Percentiles rank a stretch among this genome's conserved stretches.
Evolutionary conservation across 2,113 vertebrate genomes (phyloP).

Genomic region (Myiozetetes cayanensis): DNA sequence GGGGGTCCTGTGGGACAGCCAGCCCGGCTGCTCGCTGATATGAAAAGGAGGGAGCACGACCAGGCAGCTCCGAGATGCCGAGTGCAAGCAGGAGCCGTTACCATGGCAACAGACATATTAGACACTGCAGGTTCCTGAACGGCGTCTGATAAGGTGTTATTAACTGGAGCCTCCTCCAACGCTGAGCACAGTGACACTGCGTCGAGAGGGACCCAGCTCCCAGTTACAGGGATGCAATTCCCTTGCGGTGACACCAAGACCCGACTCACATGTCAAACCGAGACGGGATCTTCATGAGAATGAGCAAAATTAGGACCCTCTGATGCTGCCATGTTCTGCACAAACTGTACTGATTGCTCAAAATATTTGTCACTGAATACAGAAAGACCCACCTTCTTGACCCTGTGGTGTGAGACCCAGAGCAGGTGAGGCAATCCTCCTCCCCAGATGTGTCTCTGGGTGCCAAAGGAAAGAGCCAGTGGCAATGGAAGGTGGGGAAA

Average conservation of each 20-base stretch:
- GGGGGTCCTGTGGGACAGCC: background rate
- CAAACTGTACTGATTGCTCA: background rate
- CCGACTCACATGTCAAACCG: background rate
- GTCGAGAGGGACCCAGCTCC: constrained; percentile 39
- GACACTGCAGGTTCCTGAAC: constrained; percentile 77
- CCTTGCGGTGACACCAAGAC: constrained; percentile 1
- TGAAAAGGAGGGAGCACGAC: constrained; percentile 26
- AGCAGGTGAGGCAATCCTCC: background rate
- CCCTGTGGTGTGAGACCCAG: fast-evolving
- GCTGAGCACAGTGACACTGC: constrained; percentile 36
- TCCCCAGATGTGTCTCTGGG: background rate
- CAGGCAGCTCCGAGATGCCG: constrained; percentile 63
- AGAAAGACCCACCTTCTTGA: background rate
- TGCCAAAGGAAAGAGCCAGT: background rate
- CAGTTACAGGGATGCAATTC: constrained; percentile 27
- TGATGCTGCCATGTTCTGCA: background rate
- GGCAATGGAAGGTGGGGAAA: background rate
- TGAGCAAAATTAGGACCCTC: background rate
- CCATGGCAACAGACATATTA: constrained; percentile 79
- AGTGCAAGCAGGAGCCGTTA: constrained; percentile 70
- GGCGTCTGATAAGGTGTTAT: constrained; percentile 82
- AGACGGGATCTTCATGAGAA: background rate
- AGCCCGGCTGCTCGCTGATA: constrained; percentile 23
- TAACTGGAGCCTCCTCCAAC: constrained; percentile 75
- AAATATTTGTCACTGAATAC: background rate